A percentile compares a stretch with the other conserved stretches of the same genome.
Evolutionary conservation across 2,888 invertebrate genomes (phyloP).

Genomic region (Leptarthrus brevirostris): DNA sequence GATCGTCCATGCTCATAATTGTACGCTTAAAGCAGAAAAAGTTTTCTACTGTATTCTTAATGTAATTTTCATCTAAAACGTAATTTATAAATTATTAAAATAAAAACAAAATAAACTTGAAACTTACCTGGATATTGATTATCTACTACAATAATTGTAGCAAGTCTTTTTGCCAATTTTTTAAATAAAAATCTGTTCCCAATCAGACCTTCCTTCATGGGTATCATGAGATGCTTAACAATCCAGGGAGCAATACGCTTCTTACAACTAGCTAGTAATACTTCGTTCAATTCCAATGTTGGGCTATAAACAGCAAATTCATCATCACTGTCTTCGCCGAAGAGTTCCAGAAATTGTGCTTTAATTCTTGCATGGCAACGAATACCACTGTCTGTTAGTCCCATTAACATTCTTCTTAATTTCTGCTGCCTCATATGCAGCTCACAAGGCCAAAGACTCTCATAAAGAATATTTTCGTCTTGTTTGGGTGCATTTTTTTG

Average conservation of each 20-base stretch:
- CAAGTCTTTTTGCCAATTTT: slow-evolving; percentile 61
- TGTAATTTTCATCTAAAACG: slow-evolving; percentile 58
- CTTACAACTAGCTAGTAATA: slow-evolving; percentile 61
- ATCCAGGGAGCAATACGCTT: slow-evolving; percentile 64
- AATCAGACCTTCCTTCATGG: slow-evolving; percentile 62
- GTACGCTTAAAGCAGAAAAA: slow-evolving; percentile 60
- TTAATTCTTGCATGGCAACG: slow-evolving; percentile 60
- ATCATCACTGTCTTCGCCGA: slow-evolving; percentile 64
- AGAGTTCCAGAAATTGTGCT: slow-evolving; percentile 59
- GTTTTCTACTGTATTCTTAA: slow-evolving; percentile 60
- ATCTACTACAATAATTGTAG: slow-evolving; percentile 59
- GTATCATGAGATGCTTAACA: slow-evolving; percentile 63
- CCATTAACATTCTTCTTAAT: slow-evolving; percentile 58
- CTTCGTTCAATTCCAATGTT: slow-evolving; percentile 62
- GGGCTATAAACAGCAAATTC: slow-evolving; percentile 63
- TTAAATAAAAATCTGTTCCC: slow-evolving; percentile 63
- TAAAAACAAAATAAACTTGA: neutral
- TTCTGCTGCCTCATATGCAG: slow-evolving; percentile 60
- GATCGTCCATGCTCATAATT: slow-evolving; percentile 58
- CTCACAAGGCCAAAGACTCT: slow-evolving; percentile 64
- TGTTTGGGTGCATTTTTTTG: neutral
- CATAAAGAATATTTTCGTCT: slow-evolving; percentile 56
- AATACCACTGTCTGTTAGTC: slow-evolving; percentile 61
- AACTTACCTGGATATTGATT: slow-evolving; percentile 62
- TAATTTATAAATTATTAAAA: neutral